Evolutionary conservation across 2,888 invertebrate genomes (phyloP).

Genomic region (Caenorhabditis doughertyi): DNA sequence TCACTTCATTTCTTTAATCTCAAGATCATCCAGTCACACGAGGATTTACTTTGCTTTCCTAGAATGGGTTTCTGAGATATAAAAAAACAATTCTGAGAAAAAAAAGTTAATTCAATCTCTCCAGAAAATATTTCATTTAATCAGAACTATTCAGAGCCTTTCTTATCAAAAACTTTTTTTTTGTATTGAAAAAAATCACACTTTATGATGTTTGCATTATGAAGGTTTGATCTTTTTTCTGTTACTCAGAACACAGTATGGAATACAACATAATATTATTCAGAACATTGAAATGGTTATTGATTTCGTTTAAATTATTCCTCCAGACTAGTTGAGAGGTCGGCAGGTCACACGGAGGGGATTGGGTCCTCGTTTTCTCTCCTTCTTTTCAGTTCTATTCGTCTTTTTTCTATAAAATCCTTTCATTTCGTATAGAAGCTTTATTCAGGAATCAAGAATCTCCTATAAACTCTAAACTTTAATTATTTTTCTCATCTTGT

Average conservation of each 20-base stretch:
- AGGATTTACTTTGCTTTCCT: too few species aligned
- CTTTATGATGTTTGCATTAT: not conserved
- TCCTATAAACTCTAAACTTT: not conserved
- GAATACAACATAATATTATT: not conserved
- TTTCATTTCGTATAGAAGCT: constrained; percentile 37
- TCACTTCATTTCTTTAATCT: constrained; percentile 6
- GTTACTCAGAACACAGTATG: not conserved
- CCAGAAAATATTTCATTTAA: too few species aligned
- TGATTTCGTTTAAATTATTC: constrained; percentile 1
- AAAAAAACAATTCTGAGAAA: not conserved
- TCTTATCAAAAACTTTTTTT: not conserved
- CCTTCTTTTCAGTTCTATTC: not conserved
- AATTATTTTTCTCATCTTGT: not conserved
- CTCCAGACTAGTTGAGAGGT: constrained; percentile 9
- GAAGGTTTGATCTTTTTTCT: too few species aligned
- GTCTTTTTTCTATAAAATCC: constrained; percentile 14
- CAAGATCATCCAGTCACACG: constrained; percentile 16
- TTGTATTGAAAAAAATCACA: not conserved
- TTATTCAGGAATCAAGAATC: not conserved
- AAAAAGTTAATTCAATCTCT: not conserved
- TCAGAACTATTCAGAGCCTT: constrained; percentile 1
- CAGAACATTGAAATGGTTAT: constrained; percentile 19
- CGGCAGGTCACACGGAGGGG: constrained; percentile 47
- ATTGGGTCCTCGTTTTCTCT: constrained; percentile 1
- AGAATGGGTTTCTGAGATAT: too few species aligned